Base-by-base conservation (phyloP, 2,113 vertebrate genomes). In the Neomonachus schauinslandi region DNA sequence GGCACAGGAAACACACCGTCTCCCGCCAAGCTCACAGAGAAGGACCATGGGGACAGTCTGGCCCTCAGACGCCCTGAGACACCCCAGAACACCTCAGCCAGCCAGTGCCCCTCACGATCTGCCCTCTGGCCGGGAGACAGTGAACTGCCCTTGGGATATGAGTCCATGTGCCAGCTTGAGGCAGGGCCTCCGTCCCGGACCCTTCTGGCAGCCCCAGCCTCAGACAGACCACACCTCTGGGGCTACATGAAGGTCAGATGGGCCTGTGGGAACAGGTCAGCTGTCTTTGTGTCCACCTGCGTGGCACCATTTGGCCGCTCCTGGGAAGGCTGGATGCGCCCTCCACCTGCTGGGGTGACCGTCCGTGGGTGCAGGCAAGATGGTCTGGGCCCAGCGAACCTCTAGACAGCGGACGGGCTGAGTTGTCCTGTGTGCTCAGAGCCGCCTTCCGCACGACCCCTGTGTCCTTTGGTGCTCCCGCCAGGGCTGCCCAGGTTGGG, bases 351-450 rank as follows among this genome's bases (percentile, higher is more conserved):
- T 13, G 31, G 51, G 26, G 49, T 4, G 13, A 46, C 42, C 0
- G 2, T 49, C 42, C 21, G 14, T 39, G n/a, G 55, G 21, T 7
- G 0, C 0, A 3, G 57, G 15, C 81, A 7, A 33, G 16, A 33
- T 51, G 1, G n/a, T 5, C 1, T 2, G 13, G 49, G 42, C 21
- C 49, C 5, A 19, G 36, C 0, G 1, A 2, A 11, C 63, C 2
- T 46, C 57, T 51, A 7, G 90, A 36, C 61, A 26, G 90, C 51
- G 8, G 77, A 21, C 6, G 13, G 26, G 21, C 24, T 55, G 22
- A 1, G 0, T 33, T n/a, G 16, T 57, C 63, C 77, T 1, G 4
- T 0, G 4, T 0, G 14, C 28, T 49, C 21, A n/a, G 31, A 46
- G 57, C 72, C 0, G 1, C 57, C 88, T 10, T 49, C 39, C 21